Conservation (phyloP, 2,113 vertebrate genomes). For the Grus americana region DNA sequence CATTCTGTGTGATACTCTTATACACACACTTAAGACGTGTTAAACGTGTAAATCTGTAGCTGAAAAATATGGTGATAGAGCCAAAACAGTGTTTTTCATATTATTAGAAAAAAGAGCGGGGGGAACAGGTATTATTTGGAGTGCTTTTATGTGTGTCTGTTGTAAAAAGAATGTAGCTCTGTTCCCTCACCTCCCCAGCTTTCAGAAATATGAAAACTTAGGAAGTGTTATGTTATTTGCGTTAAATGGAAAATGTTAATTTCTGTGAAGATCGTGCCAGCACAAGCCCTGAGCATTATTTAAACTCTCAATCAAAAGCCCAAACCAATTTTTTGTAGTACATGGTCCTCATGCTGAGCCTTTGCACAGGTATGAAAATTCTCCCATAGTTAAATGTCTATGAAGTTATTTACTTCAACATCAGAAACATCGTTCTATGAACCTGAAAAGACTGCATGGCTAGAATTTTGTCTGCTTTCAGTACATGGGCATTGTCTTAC, state of each 20-base stretch:
- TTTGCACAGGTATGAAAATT: not conserved
- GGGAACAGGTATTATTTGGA: not conserved
- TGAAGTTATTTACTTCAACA: not conserved
- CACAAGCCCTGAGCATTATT: not conserved
- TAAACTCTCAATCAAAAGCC: not conserved
- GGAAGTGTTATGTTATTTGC: not conserved
- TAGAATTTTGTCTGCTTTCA: not conserved
- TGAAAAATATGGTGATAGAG: not conserved
- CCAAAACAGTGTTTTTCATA: not conserved
- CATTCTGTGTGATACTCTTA: not conserved
- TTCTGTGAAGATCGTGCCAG: not conserved
- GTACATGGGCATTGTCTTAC: not conserved
- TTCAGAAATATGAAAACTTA: not conserved
- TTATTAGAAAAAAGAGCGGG: not conserved
- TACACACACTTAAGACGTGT: not conserved
- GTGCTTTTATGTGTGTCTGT: not conserved
- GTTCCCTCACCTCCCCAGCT: not conserved
- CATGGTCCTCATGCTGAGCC: not conserved
- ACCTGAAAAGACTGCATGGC: not conserved
- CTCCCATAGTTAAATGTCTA: not conserved
- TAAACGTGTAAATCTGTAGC: not conserved
- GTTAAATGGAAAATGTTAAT: not conserved
- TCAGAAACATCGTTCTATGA: not conserved
- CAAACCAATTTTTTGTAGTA: not conserved
- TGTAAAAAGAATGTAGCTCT: not conserved